Evolutionary conservation across 2,888 invertebrate species (phyloP).

Genomic region (Exephanes ischioxanthus): DNA sequence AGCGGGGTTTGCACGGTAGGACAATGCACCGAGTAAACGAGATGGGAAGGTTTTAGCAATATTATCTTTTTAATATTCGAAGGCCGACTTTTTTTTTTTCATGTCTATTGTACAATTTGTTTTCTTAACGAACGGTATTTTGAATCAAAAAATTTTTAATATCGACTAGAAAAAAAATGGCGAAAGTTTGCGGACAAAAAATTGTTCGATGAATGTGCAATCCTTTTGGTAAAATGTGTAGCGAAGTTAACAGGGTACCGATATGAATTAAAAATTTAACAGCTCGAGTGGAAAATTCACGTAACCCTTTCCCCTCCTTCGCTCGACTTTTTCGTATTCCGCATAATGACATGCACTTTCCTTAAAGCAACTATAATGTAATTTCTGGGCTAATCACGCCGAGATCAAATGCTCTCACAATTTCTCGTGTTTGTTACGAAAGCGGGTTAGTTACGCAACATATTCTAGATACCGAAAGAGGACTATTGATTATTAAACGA

Average conservation of each 20-base stretch:
- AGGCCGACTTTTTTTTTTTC: background rate
- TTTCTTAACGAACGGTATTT: too few species aligned
- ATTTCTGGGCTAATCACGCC: constrained; percentile 1
- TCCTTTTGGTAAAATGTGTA: background rate
- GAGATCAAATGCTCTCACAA: background rate
- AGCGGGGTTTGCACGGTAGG: background rate
- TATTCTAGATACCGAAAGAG: background rate
- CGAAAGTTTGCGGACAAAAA: too few species aligned
- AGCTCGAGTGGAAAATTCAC: constrained; percentile 6
- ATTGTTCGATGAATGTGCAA: too few species aligned
- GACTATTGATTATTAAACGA: background rate
- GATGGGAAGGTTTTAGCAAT: background rate
- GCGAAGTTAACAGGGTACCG: background rate
- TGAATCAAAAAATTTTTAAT: too few species aligned
- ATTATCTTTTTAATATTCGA: background rate
- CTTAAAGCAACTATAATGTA: background rate
- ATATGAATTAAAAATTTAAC: background rate
- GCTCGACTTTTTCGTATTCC: constrained; percentile 2
- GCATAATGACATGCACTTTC: constrained; percentile 28
- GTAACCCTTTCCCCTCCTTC: constrained; percentile 20
- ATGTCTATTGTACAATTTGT: background rate
- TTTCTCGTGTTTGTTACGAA: constrained; percentile 2
- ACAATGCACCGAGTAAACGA: background rate
- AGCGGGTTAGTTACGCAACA: constrained; percentile 23
- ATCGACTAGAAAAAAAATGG: too few species aligned